A percentile compares a stretch with the other conserved stretches of the same genome.
These are phyloP conservation scores for Melanotaenia pygmaea DNA, from an alignment of 2,797 vertebrate species.

Conservation along the genomic window DNA sequence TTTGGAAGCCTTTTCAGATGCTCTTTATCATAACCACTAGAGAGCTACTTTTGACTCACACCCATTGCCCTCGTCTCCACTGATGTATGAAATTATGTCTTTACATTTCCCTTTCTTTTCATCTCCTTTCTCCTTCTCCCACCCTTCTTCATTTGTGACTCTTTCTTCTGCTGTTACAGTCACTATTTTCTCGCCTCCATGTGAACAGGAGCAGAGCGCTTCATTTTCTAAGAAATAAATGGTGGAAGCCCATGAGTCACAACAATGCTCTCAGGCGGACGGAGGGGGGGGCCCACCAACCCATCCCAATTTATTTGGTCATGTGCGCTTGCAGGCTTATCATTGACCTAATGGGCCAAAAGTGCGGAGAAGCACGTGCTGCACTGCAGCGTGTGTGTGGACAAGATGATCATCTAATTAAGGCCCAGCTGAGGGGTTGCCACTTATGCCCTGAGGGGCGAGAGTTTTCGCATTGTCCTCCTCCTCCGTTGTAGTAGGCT, in stretches of 20 bases:
- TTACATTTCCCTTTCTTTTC: constrained; percentile 52
- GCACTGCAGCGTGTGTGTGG: constrained; percentile 8
- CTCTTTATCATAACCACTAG: constrained; percentile 50
- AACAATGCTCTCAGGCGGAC: constrained; percentile 33
- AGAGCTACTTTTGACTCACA: constrained; percentile 68
- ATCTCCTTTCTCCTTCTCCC: constrained; percentile 13
- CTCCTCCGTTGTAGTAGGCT: background rate
- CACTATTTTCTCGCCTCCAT: background rate
- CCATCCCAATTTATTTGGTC: background rate
- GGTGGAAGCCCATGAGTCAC: constrained; percentile 72
- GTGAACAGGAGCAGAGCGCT: constrained; percentile 34
- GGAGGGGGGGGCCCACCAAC: constrained; percentile 25
- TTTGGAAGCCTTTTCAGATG: constrained; percentile 25
- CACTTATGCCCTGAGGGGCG: constrained; percentile 19
- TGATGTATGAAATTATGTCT: constrained; percentile 64
- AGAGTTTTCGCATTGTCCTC: background rate
- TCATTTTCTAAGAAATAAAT: constrained; percentile 44
- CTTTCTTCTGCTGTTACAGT: constrained; percentile 9
- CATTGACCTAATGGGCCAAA: constrained; percentile 16
- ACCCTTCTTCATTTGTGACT: constrained; percentile 1
- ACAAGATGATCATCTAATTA: constrained; percentile 31
- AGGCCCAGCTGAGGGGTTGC: constrained; percentile 29
- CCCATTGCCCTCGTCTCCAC: constrained; percentile 71
- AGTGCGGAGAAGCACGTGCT: background rate
- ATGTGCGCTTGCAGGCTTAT: constrained; percentile 18